Conservation (phyloP, 2,113 vertebrate species). For the Zosterops pallidus region DNA sequence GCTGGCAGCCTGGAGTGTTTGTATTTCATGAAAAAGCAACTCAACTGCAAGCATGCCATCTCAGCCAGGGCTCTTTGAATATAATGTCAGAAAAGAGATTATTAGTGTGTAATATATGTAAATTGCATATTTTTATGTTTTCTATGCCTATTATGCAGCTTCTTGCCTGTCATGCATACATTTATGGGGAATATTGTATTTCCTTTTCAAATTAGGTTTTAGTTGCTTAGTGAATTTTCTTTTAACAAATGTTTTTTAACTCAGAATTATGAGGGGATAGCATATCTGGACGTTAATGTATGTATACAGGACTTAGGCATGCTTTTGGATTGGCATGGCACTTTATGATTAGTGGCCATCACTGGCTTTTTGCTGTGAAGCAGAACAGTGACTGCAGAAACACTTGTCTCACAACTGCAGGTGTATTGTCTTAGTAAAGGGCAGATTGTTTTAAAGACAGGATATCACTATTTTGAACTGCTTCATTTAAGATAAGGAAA, state of each 20-base stretch:
- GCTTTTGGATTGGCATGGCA: slow-evolving; percentile 16
- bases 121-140: slow-evolving; percentile 76
- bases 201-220: slow-evolving; percentile 72
- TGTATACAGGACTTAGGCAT: background rate
- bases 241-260: slow-evolving; percentile 66
- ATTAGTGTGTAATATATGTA: slow-evolving; percentile 80
- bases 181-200: slow-evolving; percentile 63
- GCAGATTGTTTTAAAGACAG: background rate
- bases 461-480: slow-evolving; percentile 31
- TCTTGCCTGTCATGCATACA: slow-evolving; percentile 69
- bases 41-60: slow-evolving; percentile 6
- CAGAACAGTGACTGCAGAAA: background rate
- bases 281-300: slow-evolving; percentile 21
- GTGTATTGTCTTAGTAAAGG: background rate
- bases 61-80: slow-evolving; percentile 60
- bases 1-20: slow-evolving; percentile 20
- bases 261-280: slow-evolving; percentile 45
- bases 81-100: slow-evolving; percentile 69
- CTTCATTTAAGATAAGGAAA: slow-evolving; percentile 10
- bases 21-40: slow-evolving; percentile 35
- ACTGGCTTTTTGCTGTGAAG: background rate
- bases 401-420: background rate
- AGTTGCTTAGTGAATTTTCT: slow-evolving; percentile 52
- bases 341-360: background rate
- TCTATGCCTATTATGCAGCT: slow-evolving; percentile 66